Evolutionary conservation across 2,888 invertebrate genomes (phyloP), one percentile per base, ranked within the genome.

Genomic region (Apantesis nais): DNA sequence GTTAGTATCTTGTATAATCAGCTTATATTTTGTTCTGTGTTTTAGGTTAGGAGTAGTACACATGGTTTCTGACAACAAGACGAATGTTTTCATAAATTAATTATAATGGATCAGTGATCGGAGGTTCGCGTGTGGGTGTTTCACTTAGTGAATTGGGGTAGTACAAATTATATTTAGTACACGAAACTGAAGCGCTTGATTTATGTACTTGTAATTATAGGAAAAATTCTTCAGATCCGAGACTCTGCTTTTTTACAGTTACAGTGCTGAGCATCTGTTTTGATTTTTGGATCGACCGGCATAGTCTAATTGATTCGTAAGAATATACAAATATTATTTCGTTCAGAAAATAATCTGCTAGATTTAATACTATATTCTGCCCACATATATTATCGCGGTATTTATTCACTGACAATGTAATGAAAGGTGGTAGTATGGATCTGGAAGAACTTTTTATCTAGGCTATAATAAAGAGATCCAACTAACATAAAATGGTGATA

Each of bases 31-130:
- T 25, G 19, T 34, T 14, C 29, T 29, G 7, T 39, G 25, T 16
- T 67, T 31, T 60, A 34, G 66, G 66, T 71, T 71, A 67, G 62
- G 62, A 58, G 62, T 29, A 16, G 70, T 58, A 58, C 63, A 67
- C 67, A 63, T 60, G 48, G 69, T 29, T 9, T 48, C 16, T 62
- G 19, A 2, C 29, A 12, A 55, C 11, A 55, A 25, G 55, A 55
- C 25, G n/a, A 55, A 37, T 29, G 60, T 61, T 61, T 61, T 61
- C 29, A 61, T 4, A 55, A 25, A 55, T 55, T 55, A 55, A 52
- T 52, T 52, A 52, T 25, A 55, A 55, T 55, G 14, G 25, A 55
- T 25, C 55, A 14, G 25, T 55, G 55, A 55, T 55, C 5, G 25
- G 55, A 55, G 25, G 25, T 14, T 14, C 25, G 55, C 55, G 55